Evolutionary conservation across 2,113 vertebrate species (phyloP), one percentile per base, ranked within the genome.

Genomic region (Suricata suricatta): DNA sequence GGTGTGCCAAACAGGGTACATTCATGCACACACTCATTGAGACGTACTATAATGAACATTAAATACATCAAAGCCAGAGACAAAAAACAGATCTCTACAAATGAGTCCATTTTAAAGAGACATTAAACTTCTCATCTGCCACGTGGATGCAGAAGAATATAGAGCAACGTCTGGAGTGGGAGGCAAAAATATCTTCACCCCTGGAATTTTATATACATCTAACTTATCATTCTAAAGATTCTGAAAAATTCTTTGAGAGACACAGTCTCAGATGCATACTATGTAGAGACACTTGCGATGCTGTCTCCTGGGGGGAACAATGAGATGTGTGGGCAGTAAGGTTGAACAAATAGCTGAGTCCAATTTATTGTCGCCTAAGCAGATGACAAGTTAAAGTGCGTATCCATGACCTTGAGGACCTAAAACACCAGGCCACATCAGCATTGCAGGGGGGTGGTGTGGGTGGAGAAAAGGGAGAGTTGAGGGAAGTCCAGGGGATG

Each of bases 261-360:
- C 0, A 23, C 19, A 35, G 57, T 7, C 0, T 8, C 54, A 23
- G 47, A 57, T 2, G 25, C 74, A 9, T 0, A 0, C 66, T 29
- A 27, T 2, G 4, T 29, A 29, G 23, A 86, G 64, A 76, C 57
- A 38, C 47, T 1, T 29, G 35, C 21, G 25, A 33, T 44, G 80
- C 1, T 17, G 14, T 5, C 23, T 69, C 68, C 1, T 17, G 57
- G 38, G 23, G 74, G 74, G 68, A 47, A 47, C 44, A 23, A 19
- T 4, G 23, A 79, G 57, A 16, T 4, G 19, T 6, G 5, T 15
- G 15, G 14, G 23, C 9, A 19, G 14, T 8, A 44, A 64, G n/a
- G 16, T 16, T 5, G 3, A 54, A 31, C 16, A 19, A 17, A 68
- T 38, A 27, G 80, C 29, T 9, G 9, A 5, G 41, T 7, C 15